Evolutionary conservation across 2,888 invertebrate genomes (phyloP).

Genomic region (Silvanus unidentatus): DNA sequence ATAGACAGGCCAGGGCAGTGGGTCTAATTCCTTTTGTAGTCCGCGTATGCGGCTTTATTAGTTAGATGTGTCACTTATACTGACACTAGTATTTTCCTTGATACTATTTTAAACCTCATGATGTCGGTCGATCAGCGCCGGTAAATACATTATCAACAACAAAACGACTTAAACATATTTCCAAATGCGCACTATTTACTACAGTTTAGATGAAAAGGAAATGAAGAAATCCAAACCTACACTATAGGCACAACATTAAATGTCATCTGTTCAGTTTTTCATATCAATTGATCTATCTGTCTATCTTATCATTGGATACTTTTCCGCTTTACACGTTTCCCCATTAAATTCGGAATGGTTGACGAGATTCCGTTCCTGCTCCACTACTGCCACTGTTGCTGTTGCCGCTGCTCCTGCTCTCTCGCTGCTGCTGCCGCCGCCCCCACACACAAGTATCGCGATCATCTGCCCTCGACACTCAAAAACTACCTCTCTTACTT

Average conservation of each 20-base stretch:
- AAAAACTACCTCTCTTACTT: slow-evolving; percentile 12
- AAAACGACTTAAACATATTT: not conserved
- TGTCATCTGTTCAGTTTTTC: slow-evolving; percentile 38
- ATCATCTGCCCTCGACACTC: slow-evolving; percentile 27
- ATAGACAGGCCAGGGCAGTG: slow-evolving; percentile 57
- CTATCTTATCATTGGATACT: slow-evolving; percentile 44
- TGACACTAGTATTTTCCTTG: not conserved
- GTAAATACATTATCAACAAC: slow-evolving; percentile 16
- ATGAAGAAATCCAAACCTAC: slow-evolving; percentile 39
- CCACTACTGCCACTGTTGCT: slow-evolving; percentile 19
- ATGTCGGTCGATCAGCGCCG: slow-evolving; percentile 12
- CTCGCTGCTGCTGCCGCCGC: slow-evolving; percentile 13
- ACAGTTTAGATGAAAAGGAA: slow-evolving; percentile 32
- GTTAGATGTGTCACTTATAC: slow-evolving; percentile 11
- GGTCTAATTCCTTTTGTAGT: slow-evolving; percentile 30
- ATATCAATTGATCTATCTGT: slow-evolving; percentile 47
- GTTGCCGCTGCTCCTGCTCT: slow-evolving; percentile 10
- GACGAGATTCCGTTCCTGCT: slow-evolving; percentile 30
- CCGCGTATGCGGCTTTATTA: slow-evolving; percentile 32
- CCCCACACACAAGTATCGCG: slow-evolving; percentile 17
- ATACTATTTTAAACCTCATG: slow-evolving; percentile 3
- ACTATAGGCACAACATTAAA: slow-evolving; percentile 37
- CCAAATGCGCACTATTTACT: slow-evolving; percentile 37
- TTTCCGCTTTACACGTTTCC: slow-evolving; percentile 43
- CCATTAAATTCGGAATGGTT: slow-evolving; percentile 41